Evolutionary conservation across 2,797 vertebrate species (phyloP).

Genomic region (Propithecus deckenii): DNA sequence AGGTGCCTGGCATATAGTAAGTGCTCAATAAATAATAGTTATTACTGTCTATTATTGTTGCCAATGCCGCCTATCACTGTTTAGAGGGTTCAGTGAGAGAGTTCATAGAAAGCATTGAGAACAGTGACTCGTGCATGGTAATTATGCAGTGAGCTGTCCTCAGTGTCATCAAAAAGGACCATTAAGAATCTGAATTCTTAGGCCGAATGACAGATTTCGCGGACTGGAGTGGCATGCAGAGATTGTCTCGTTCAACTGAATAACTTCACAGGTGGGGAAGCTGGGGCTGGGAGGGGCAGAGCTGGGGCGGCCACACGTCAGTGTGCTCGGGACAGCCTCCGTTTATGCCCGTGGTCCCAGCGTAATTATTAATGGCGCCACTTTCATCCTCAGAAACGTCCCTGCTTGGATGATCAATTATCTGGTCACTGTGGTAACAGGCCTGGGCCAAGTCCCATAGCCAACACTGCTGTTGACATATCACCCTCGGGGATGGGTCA

Average conservation of each 20-base stretch:
- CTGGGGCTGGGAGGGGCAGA: background rate
- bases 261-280: background rate
- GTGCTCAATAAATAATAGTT: background rate
- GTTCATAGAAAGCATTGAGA: background rate
- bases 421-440: slow-evolving; percentile 1
- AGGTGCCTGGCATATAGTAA: background rate
- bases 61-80: background rate
- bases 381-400: slow-evolving; percentile 8
- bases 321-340: background rate
- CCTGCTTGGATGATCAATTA: background rate
- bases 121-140: no score
- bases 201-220: background rate
- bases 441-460: background rate
- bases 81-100: background rate
- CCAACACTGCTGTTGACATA: background rate
- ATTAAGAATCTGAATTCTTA: background rate
- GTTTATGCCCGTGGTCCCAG: background rate
- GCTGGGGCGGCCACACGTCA: background rate
- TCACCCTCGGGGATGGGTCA: background rate
- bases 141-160: background rate
- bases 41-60: background rate
- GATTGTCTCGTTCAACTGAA: background rate
- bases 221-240: background rate
- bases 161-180: background rate
- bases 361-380: background rate